phyloP scores from a whole-genome alignment of 2,113 vertebrate genomes.

The Theristicus caerulescens region DNA sequence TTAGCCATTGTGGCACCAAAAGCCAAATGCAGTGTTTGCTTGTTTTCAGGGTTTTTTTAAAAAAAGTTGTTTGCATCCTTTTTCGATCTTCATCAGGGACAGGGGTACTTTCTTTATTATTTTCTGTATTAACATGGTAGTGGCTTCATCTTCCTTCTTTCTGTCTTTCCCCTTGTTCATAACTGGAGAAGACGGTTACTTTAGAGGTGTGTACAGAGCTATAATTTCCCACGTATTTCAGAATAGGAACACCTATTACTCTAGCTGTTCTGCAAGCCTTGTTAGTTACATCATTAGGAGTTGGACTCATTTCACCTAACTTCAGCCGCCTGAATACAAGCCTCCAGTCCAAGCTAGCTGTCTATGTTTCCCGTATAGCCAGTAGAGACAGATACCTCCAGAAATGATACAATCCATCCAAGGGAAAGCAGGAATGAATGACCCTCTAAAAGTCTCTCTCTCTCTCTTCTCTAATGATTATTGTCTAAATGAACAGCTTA shows the following conservation, averaged over 20 bases:
- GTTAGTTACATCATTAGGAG: neutral
- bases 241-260: neutral
- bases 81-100: neutral
- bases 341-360: neutral
- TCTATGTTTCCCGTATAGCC: neutral
- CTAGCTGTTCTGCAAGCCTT: neutral
- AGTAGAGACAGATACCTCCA: neutral
- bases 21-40: neutral
- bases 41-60: neutral
- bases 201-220: neutral
- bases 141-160: neutral
- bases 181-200: neutral
- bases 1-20: neutral
- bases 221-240: neutral
- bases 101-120: neutral
- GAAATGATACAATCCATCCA: neutral
- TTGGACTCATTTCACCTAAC: neutral
- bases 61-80: neutral
- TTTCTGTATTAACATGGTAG: neutral
- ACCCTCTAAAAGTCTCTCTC: neutral
- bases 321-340: neutral
- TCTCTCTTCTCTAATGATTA: conserved; percentile 27
- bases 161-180: neutral
- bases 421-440: neutral
- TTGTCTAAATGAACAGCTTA: conserved; percentile 24